Evolutionary conservation across 1,140 invertebrate species (phyloP).

Genomic region (Drosophila neocordata): DNA sequence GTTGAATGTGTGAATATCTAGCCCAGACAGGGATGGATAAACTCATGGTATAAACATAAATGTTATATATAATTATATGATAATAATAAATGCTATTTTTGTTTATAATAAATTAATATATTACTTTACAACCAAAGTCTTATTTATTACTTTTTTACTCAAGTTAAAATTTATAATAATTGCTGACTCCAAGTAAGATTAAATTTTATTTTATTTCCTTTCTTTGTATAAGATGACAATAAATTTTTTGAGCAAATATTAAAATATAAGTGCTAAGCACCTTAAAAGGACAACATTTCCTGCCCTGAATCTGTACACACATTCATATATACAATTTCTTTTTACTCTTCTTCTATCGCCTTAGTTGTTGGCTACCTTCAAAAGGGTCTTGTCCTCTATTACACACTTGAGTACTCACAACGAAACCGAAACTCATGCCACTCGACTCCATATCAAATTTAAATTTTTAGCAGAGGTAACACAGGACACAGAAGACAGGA

Average conservation of each 20-base stretch:
- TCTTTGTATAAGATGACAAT: no score
- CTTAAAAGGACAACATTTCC: background rate
- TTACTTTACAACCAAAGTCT: no score
- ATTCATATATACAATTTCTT: constrained; percentile 15
- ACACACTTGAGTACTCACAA: constrained; percentile 63
- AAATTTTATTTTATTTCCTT: no score
- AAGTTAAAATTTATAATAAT: no score
- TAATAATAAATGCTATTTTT: no score
- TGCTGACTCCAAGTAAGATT: no score
- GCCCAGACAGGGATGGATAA: constrained; percentile 31
- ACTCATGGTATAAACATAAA: background rate
- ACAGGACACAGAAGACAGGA: constrained; percentile 25
- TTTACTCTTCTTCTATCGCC: background rate
- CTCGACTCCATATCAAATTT: constrained; percentile 60
- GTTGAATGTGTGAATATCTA: constrained; percentile 21
- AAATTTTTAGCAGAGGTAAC: constrained; percentile 68
- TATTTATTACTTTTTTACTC: no score
- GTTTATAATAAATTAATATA: no score
- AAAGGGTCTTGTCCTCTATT: constrained; percentile 49
- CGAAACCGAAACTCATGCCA: constrained; percentile 35
- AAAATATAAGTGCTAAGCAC: background rate
- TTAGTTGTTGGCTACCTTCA: constrained; percentile 21
- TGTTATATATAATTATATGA: no score
- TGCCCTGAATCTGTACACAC: constrained; percentile 19
- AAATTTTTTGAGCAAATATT: background rate